Evolutionary conservation across 64 coral and sea anemone species (phyloP).

Genomic region (Catalaphyllia jardinei): DNA sequence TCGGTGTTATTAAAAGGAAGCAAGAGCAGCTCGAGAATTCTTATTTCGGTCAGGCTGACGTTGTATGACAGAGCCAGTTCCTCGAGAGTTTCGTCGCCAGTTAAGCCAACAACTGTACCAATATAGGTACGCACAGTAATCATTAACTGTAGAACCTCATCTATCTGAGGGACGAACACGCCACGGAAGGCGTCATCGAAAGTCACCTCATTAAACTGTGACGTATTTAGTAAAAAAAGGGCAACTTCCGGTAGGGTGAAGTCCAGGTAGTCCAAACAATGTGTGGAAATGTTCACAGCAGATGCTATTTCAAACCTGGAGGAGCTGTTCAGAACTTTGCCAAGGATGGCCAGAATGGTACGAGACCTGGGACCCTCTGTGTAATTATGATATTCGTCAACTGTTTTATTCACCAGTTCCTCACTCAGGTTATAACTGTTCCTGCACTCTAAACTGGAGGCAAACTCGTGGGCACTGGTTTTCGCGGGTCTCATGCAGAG

Average conservation of each 20-base stretch:
- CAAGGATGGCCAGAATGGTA: not conserved
- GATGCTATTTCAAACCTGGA: not conserved
- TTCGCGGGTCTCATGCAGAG: not conserved
- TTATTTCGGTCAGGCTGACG: not conserved
- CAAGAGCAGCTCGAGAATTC: not conserved
- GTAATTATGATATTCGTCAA: not conserved
- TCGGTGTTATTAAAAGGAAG: not conserved
- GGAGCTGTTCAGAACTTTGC: not conserved
- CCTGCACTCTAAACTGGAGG: not conserved
- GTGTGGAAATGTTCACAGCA: not conserved
- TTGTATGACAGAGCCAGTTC: not conserved
- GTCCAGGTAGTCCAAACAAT: not conserved
- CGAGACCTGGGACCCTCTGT: not conserved
- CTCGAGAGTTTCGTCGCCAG: not conserved
- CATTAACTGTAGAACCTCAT: not conserved
- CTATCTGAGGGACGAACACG: not conserved
- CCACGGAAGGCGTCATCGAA: slow-evolving; percentile 8
- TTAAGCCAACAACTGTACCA: not conserved
- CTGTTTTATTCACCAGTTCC: not conserved
- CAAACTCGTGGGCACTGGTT: not conserved
- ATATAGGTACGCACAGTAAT: not conserved
- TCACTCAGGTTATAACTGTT: not conserved
- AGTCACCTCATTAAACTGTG: not conserved
- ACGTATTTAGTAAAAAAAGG: slow-evolving; percentile 14
- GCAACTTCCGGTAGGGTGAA: not conserved